Base-by-base conservation (phyloP, 2,888 invertebrate species). In the Leptothorax acervorum region DNA sequence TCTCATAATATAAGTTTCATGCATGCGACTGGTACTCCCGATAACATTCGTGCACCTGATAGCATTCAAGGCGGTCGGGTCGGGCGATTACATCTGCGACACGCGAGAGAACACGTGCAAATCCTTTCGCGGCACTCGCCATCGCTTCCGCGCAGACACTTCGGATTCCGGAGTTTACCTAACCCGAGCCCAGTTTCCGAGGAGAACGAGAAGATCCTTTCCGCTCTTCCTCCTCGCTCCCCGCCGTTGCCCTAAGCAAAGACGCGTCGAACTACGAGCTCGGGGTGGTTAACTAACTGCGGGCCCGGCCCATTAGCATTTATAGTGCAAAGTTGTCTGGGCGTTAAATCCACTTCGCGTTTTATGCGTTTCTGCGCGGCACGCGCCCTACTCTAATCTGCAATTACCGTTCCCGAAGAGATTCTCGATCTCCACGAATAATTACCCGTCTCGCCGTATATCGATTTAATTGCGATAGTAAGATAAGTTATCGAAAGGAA, bases 251-350 rank as follows among this genome's bases (percentile, higher is more conserved):
- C 65, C 42, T 78, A 76, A 83, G 86, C 70, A 88, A 89, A 88
- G 89, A 88, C 79, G 83, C 86, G 88, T 87, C 84, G 88, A 86
- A 90, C 85, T 85, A 82, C 75, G 75, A 78, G 70, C 73, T 55
- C 83, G 60, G 86, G 73, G 62, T 74, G 85, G 86, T 89, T 88
- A 88, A 88, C 86, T 88, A 88, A 90, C 89, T 85, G 83, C 82
- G 74, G 65, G 81, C 82, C 57, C 48, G 51, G 28, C 74, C 90
- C 85, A 92, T 92, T 92, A 92, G 90, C 92, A 92, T 92, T 92
- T 92, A 92, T 91, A 92, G 92, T 91, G 90, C 90, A 91, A 92
- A 92, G 87, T 92, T 92, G 89, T 86, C 86, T 76, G 86, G 85
- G 83, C 86, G 88, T 91, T 91, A 90, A 90, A 91, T 91, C 88